Conservation (phyloP, 2,888 invertebrate genomes). For the Diarsia brunnea region DNA sequence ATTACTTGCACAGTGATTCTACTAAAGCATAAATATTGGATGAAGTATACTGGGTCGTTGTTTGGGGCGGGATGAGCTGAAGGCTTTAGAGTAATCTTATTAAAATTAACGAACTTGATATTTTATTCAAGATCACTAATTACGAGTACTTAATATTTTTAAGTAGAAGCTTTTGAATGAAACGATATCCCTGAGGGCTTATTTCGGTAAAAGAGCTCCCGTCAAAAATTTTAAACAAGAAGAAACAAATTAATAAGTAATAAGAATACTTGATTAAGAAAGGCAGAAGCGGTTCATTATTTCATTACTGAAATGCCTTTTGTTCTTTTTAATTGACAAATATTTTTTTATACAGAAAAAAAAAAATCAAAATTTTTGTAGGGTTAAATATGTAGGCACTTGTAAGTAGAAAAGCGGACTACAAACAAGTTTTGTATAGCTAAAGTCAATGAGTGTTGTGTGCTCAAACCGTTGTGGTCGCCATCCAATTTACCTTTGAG, state of each 20-base stretch:
- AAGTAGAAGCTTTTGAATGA: constrained; percentile 55
- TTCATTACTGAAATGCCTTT: constrained; percentile 23
- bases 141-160: constrained; percentile 56
- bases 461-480: constrained; percentile 78
- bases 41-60: constrained; percentile 55
- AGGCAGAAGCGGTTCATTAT: constrained; percentile 36
- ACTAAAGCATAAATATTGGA: constrained; percentile 45
- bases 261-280: constrained; percentile 54
- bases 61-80: constrained; percentile 56
- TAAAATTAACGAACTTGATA: constrained; percentile 68
- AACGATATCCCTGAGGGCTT: constrained; percentile 60
- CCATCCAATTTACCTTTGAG: constrained; percentile 86
- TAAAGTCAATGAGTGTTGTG: constrained; percentile 72
- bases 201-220: constrained; percentile 52
- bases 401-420: constrained; percentile 66
- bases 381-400: constrained; percentile 35
- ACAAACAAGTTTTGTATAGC: constrained; percentile 69
- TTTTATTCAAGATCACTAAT: constrained; percentile 65
- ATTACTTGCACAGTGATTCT: constrained; percentile 32
- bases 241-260: constrained; percentile 65
- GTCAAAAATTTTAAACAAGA: constrained; percentile 65
- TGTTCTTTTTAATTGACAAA: constrained; percentile 1
- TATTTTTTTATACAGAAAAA: background rate
- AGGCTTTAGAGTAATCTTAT: constrained; percentile 61
- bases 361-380: background rate